Evolutionary conservation across 1,140 invertebrate genomes (phyloP).

Genomic region (Mercenaria mercenaria): DNA sequence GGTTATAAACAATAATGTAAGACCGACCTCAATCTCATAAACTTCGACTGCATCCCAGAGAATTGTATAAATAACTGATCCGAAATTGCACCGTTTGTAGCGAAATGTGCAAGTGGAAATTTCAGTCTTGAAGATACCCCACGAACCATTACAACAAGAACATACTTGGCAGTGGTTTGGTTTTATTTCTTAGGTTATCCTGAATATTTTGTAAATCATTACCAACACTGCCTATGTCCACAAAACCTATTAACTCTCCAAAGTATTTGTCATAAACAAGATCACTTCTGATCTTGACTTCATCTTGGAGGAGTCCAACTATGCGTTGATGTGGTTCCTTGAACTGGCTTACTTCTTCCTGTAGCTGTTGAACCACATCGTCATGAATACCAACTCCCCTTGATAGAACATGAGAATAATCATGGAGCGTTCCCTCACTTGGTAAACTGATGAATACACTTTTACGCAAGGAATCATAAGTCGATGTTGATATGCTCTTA

Average conservation of each 20-base stretch:
- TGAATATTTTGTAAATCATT: slow-evolving; percentile 8
- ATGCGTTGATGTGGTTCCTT: background rate
- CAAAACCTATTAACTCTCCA: slow-evolving; percentile 44
- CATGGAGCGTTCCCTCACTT: slow-evolving; percentile 50
- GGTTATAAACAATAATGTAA: slow-evolving; percentile 53
- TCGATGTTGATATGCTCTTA: background rate
- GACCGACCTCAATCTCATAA: background rate
- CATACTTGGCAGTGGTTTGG: background rate
- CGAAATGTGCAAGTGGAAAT: slow-evolving; percentile 10
- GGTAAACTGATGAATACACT: slow-evolving; percentile 49
- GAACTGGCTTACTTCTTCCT: background rate
- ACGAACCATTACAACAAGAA: slow-evolving; percentile 54
- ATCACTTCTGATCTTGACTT: slow-evolving; percentile 21
- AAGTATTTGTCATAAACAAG: slow-evolving; percentile 2
- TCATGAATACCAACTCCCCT: slow-evolving; percentile 24
- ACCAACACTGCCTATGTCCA: background rate
- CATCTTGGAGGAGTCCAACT: slow-evolving; percentile 35
- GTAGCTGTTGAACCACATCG: background rate
- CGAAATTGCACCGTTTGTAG: background rate
- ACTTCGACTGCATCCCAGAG: slow-evolving; percentile 45
- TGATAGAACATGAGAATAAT: slow-evolving; percentile 40
- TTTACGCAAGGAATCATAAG: slow-evolving; percentile 40
- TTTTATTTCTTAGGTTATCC: background rate
- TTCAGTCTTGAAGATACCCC: background rate
- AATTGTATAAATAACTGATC: slow-evolving; percentile 39